Conservation (phyloP, 2,888 invertebrate species). For the Epirrhoe tristata region DNA sequence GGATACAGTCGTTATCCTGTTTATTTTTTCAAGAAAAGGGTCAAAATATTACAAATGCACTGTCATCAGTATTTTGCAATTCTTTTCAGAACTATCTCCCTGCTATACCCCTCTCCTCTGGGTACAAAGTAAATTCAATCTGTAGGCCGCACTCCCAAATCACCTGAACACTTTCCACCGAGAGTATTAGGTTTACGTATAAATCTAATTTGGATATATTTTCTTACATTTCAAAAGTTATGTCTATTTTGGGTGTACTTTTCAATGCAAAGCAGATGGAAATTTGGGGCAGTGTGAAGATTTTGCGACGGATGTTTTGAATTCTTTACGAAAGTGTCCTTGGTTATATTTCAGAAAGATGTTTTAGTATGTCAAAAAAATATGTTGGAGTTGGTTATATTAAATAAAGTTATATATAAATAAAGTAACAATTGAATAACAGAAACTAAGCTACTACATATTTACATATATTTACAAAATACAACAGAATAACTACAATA, state of each 20-base stretch:
- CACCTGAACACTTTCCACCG: conserved; percentile 77
- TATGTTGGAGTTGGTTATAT: too few species aligned
- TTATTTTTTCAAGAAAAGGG: too few species aligned
- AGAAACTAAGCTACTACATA: too few species aligned
- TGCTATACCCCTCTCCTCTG: conserved; percentile 65
- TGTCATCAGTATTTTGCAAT: conserved; percentile 28
- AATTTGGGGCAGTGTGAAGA: conserved; percentile 16
- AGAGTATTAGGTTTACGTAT: conserved; percentile 68
- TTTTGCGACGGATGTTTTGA: conserved; percentile 11
- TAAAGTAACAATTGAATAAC: too few species aligned
- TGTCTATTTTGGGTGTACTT: conserved; percentile 33
- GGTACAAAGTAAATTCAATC: conserved; percentile 79
- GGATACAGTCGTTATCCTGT: too few species aligned
- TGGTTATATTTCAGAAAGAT: neutral
- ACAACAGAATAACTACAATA: too few species aligned
- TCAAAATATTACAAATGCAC: too few species aligned
- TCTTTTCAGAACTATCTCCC: conserved; percentile 37
- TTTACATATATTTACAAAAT: too few species aligned
- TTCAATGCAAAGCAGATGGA: conserved; percentile 33
- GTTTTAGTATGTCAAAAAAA: neutral
- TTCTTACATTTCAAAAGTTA: conserved; percentile 69
- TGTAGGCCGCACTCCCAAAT: conserved; percentile 79
- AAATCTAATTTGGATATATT: conserved; percentile 80
- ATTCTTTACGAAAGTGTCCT: neutral
- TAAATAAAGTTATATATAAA: too few species aligned